Evolutionary conservation across 2,797 vertebrate genomes (phyloP).

Genomic region (Sitta carolinensis): DNA sequence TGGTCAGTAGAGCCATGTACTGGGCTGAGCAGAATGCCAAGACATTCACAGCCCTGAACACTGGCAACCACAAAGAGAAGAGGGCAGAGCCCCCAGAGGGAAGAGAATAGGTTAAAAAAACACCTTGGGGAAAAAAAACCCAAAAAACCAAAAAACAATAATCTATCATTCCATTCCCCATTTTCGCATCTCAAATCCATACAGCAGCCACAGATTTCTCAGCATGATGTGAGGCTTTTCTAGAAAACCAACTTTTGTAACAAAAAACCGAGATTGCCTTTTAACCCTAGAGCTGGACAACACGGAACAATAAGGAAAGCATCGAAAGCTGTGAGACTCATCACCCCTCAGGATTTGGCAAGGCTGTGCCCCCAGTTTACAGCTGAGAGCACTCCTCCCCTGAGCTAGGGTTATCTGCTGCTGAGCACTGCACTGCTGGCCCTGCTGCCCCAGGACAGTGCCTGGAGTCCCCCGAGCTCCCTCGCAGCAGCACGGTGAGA

Average conservation of each 20-base stretch:
- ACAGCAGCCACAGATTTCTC: not conserved
- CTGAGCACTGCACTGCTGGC: not conserved
- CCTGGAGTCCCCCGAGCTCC: not conserved
- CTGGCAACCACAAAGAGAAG: not conserved
- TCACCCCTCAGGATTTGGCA: constrained; percentile 1
- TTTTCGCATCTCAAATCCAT: not conserved
- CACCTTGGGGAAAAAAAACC: not conserved
- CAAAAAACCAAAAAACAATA: too few relatives aligned
- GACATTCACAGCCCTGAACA: not conserved
- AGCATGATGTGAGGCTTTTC: not conserved
- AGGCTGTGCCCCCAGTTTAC: not conserved
- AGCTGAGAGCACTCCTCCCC: not conserved
- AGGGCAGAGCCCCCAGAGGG: not conserved
- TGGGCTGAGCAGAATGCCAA: not conserved
- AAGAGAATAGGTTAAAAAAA: not conserved
- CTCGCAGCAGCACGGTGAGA: not conserved
- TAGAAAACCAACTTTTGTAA: not conserved
- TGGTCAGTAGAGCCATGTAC: not conserved
- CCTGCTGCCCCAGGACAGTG: not conserved
- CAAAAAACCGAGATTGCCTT: not conserved
- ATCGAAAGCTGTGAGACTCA: not conserved
- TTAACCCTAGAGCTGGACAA: not conserved
- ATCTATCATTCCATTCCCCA: not conserved
- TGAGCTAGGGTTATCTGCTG: constrained; percentile 2
- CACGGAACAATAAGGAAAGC: not conserved